Evolutionary conservation across 2,888 invertebrate species (phyloP), one percentile per base, ranked within the genome.

Genomic region (Chesias legatella): DNA sequence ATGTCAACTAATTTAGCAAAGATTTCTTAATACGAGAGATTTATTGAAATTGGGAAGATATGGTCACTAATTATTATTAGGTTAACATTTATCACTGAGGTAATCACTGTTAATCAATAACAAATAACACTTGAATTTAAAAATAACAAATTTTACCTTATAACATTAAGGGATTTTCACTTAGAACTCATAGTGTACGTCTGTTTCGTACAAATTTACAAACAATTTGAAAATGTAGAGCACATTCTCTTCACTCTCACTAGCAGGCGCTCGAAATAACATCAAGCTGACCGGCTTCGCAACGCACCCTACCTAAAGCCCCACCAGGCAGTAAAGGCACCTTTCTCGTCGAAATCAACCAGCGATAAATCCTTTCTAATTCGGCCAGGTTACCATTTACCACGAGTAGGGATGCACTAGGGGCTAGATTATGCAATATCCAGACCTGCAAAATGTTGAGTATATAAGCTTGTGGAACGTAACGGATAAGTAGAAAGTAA

Each of bases 391-490:
- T 30, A 36, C 36, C 27, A 36, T 36, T 10, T 31, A 32, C 41
- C 22, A 22, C 66, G 70, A 79, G 84, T 80, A 83, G 83, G 84
- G 84, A 81, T 79, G 76, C 67, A 76, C 66, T 53, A 75, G 74
- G 84, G 83, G 83, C 77, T 72, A 64, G 48, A 73, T 84, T 80
- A 78, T 76, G 83, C 73, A 82, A 83, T 61, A 62, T 51, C 67
- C 71, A 69, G 71, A 73, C 69, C 66, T 55, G 63, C 65, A 64
- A 62, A 60, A 59, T 53, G 56, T 53, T 51, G 56, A 64, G 72
- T 82, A 81, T 82, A 82, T 79, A 82, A 82, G 78, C 74, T 74
- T 72, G 77, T 58, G 56, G 72, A 60, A 33, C 71, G 71, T 62
- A 65, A 55, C 54, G 61, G 65, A 49, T 63, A 66, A 73, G 71